These are phyloP conservation scores for Tenthredo livida DNA, from an alignment of 2,888 invertebrate genomes.

Conservation along the genomic window DNA sequence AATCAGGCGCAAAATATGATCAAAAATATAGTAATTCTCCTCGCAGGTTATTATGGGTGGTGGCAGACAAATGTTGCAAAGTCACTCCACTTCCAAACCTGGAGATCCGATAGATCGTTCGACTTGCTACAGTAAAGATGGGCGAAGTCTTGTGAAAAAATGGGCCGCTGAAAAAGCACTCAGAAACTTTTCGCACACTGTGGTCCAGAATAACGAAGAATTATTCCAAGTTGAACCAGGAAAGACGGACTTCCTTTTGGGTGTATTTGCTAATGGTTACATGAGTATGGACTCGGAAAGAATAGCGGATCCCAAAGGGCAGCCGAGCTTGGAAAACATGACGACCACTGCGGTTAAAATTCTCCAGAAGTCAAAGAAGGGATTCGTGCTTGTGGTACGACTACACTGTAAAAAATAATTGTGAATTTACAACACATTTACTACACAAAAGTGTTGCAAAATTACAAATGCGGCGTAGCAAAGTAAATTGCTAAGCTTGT, in stretches of 20 bases:
- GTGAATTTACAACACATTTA: too few species aligned
- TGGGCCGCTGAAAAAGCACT: conserved; percentile 84
- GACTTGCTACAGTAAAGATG: conserved; percentile 86
- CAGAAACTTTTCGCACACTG: conserved; percentile 80
- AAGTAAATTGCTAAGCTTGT: too few species aligned
- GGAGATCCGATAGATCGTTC: conserved; percentile 83
- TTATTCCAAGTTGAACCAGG: conserved; percentile 82
- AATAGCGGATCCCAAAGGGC: conserved; percentile 83
- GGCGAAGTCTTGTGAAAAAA: conserved; percentile 85
- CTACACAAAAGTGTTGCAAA: too few species aligned
- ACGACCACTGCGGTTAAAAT: conserved; percentile 87
- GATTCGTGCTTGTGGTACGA: conserved; percentile 86
- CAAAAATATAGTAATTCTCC: not conserved
- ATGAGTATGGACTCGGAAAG: conserved; percentile 87
- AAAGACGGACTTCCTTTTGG: conserved; percentile 88
- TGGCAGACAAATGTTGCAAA: conserved; percentile 86
- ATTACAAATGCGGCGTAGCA: too few species aligned
- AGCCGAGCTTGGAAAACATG: conserved; percentile 91
- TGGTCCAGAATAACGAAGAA: conserved; percentile 86
- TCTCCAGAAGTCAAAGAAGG: conserved; percentile 84
- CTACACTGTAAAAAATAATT: too few species aligned
- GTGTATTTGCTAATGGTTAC: conserved; percentile 91
- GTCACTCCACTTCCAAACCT: conserved; percentile 79
- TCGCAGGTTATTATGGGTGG: conserved; percentile 92
- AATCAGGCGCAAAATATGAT: not conserved